Evolutionary conservation across 2,888 invertebrate species (phyloP).

Genomic region (Atrina japonica): DNA sequence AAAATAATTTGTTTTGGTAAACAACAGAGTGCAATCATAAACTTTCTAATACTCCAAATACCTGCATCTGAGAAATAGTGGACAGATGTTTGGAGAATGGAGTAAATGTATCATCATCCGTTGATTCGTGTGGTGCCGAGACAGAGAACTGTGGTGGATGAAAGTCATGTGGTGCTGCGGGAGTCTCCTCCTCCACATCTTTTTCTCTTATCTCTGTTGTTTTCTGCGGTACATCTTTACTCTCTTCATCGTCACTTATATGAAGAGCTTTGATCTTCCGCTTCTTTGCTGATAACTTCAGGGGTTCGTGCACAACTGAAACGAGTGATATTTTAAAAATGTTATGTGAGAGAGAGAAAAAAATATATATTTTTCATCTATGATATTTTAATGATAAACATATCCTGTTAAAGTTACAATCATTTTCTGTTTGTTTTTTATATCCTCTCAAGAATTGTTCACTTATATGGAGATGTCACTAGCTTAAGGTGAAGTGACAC

Average conservation of each 20-base stretch:
- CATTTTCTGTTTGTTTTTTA: too few species aligned
- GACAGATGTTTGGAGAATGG: constrained; percentile 53
- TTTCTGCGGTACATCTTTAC: constrained; percentile 14
- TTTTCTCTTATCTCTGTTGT: not conserved
- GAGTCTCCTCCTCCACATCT: not conserved
- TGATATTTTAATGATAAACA: not conserved
- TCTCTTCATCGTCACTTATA: constrained; percentile 60
- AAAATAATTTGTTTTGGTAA: too few species aligned
- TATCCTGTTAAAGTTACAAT: too few species aligned
- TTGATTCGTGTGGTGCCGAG: not conserved
- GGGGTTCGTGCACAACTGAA: constrained; percentile 27
- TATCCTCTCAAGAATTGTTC: too few species aligned
- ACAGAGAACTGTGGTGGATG: too few species aligned
- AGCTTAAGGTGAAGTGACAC: too few species aligned
- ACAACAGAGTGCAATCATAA: too few species aligned
- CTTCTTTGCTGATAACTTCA: constrained; percentile 32
- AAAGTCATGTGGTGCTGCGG: too few species aligned
- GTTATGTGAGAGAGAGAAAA: too few species aligned
- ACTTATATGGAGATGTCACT: too few species aligned
- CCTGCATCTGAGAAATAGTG: constrained; percentile 47
- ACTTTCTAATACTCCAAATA: too few species aligned
- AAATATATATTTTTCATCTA: not conserved
- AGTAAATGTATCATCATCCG: constrained; percentile 40
- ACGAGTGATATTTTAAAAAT: not conserved
- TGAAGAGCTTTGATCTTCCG: constrained; percentile 41